A percentile compares a stretch with the other conserved stretches of the same genome.
These are phyloP conservation scores for Sphenodon punctatus DNA, from an alignment of 2,797 vertebrate genomes.

Conservation along the genomic window DNA sequence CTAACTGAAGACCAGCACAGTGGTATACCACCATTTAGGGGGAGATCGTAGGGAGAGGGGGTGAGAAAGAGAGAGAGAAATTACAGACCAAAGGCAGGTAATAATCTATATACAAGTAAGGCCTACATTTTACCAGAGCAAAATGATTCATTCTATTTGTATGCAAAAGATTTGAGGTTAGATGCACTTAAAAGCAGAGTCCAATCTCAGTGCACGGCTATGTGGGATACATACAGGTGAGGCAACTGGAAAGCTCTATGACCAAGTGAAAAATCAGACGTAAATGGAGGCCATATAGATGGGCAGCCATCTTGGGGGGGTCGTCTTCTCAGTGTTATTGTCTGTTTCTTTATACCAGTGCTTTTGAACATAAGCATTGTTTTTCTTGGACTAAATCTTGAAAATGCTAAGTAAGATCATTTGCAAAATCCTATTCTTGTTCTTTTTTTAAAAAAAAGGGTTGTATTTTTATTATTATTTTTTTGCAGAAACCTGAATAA, in stretches of 20 bases:
- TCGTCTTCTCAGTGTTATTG: slow-evolving; percentile 65
- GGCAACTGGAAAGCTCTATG: slow-evolving; percentile 81
- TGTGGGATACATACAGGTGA: slow-evolving; percentile 80
- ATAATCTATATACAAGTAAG: slow-evolving; percentile 97
- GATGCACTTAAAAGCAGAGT: slow-evolving; percentile 82
- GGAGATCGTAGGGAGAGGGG: background rate
- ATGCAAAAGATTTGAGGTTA: slow-evolving; percentile 84
- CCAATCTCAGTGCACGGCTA: slow-evolving; percentile 81
- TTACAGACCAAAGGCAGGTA: slow-evolving; percentile 81
- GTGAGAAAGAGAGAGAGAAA: slow-evolving; percentile 24
- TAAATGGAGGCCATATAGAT: slow-evolving; percentile 56
- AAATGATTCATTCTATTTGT: slow-evolving; percentile 89
- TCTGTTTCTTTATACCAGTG: slow-evolving; percentile 72
- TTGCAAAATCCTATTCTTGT: slow-evolving; percentile 81
- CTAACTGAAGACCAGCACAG: slow-evolving; percentile 67
- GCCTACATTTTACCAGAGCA: slow-evolving; percentile 96
- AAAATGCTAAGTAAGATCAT: slow-evolving; percentile 82
- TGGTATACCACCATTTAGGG: slow-evolving; percentile 74
- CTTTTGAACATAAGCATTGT: slow-evolving; percentile 78
- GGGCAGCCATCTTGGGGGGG: slow-evolving; percentile 51
- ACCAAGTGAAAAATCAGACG: slow-evolving; percentile 73
- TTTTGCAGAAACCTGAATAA: slow-evolving; percentile 87
- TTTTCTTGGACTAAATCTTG: slow-evolving; percentile 78
- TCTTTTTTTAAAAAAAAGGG: slow-evolving; percentile 84
- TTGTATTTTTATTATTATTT: slow-evolving; percentile 79